phyloP scores from a whole-genome alignment of 2,797 vertebrate species.

The Phalanger gymnotis region DNA sequence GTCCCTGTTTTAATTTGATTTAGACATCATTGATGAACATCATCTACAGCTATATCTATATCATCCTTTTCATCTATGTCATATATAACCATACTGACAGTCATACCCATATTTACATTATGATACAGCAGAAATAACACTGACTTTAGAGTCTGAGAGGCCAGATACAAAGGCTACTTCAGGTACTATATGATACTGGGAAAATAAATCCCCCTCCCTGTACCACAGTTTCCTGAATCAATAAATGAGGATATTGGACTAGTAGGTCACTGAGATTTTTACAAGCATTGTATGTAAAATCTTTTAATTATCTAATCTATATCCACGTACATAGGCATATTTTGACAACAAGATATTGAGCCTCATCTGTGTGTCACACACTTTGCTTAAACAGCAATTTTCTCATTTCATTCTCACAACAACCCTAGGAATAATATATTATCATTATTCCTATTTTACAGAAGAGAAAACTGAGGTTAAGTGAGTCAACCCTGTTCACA shows the following conservation, averaged over 20 bases:
- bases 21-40: background rate
- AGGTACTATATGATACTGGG: background rate
- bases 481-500: background rate
- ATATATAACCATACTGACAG: background rate
- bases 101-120: background rate
- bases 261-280: background rate
- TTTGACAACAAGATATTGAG: background rate
- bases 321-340: background rate
- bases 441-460: background rate
- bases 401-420: background rate
- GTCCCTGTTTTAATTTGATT: background rate
- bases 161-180: background rate
- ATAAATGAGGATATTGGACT: background rate
- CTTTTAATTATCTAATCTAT: background rate
- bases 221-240: background rate
- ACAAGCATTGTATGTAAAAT: background rate
- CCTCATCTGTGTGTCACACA: background rate
- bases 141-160: background rate
- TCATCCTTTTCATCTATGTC: too few relatives aligned
- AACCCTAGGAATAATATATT: too few relatives aligned
- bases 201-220: background rate
- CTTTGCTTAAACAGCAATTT: background rate
- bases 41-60: background rate
- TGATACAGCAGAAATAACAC: background rate
- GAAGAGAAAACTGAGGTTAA: background rate